phyloP scores from a whole-genome alignment of 2,888 invertebrate species.

The Noctua janthe region DNA sequence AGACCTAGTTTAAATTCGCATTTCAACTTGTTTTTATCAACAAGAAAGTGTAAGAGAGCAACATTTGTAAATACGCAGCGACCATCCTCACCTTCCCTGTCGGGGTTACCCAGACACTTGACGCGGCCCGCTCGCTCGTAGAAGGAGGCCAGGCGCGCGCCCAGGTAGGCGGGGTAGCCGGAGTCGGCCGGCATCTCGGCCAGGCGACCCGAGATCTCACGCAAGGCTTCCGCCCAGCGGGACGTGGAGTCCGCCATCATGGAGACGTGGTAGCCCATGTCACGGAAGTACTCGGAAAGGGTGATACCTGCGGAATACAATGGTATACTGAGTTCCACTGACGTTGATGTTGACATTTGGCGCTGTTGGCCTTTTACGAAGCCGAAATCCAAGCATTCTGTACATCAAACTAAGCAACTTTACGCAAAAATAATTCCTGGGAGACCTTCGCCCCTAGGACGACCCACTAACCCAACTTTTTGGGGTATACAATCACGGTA shows the following conservation, averaged over 20 bases:
- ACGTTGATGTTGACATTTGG: background rate
- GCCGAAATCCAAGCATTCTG: background rate
- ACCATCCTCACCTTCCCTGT: conserved; percentile 93
- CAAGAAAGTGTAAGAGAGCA: background rate
- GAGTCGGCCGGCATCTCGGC: conserved; percentile 99
- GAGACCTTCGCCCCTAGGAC: too few relatives aligned
- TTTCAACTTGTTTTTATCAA: background rate
- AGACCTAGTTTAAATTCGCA: background rate
- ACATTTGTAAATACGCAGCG: background rate
- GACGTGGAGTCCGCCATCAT: conserved; percentile 99
- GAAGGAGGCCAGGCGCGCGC: conserved; percentile 99
- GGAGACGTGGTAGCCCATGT: conserved; percentile 99
- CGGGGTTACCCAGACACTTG: conserved; percentile 99
- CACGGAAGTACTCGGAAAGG: conserved; percentile 99
- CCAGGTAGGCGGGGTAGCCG: conserved; percentile 99
- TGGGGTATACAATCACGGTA: too few relatives aligned
- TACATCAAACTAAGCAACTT: background rate
- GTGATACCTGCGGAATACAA: conserved; percentile 94
- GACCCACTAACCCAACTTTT: too few relatives aligned
- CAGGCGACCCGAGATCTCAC: conserved; percentile 99
- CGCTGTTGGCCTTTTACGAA: background rate
- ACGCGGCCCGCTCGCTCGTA: conserved; percentile 99
- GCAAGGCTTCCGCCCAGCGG: conserved; percentile 99
- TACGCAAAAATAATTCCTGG: too few relatives aligned
- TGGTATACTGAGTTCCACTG: background rate